Evolutionary conservation across 2,888 invertebrate genomes (phyloP).

Genomic region (Serripes groenlandicus): DNA sequence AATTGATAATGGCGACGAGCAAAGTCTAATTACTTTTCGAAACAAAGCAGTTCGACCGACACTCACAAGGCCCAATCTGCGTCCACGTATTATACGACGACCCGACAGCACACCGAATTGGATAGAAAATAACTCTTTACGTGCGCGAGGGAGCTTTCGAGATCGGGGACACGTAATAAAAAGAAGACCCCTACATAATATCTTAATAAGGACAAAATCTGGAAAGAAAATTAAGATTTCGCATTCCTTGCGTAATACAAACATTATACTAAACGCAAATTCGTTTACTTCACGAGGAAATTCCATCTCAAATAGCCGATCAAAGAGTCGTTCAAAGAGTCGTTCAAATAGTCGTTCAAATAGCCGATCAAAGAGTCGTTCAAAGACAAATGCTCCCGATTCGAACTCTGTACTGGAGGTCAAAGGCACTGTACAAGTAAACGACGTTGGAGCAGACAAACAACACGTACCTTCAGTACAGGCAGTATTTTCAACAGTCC

Average conservation of each 20-base stretch:
- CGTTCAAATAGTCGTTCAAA: background rate
- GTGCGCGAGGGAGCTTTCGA: background rate
- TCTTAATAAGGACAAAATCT: constrained; percentile 1
- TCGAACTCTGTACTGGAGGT: background rate
- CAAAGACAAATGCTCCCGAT: background rate
- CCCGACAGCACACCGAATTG: background rate
- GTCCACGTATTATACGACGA: background rate
- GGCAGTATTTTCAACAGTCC: background rate
- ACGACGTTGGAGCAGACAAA: background rate
- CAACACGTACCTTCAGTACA: background rate
- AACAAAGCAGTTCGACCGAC: background rate
- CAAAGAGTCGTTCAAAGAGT: background rate
- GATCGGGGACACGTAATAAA: too few species aligned
- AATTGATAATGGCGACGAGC: background rate
- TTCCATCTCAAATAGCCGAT: background rate
- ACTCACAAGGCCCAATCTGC: too few species aligned
- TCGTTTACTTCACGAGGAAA: background rate
- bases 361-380: background rate
- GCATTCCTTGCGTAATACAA: constrained; percentile 1
- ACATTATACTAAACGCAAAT: background rate
- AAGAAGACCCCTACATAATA: constrained; percentile 7
- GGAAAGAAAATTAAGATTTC: constrained; percentile 9
- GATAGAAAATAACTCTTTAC: background rate
- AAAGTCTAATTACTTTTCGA: background rate
- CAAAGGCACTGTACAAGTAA: background rate